phyloP scores from a whole-genome alignment of 2,113 vertebrate genomes.

The Psettodes erumei region DNA sequence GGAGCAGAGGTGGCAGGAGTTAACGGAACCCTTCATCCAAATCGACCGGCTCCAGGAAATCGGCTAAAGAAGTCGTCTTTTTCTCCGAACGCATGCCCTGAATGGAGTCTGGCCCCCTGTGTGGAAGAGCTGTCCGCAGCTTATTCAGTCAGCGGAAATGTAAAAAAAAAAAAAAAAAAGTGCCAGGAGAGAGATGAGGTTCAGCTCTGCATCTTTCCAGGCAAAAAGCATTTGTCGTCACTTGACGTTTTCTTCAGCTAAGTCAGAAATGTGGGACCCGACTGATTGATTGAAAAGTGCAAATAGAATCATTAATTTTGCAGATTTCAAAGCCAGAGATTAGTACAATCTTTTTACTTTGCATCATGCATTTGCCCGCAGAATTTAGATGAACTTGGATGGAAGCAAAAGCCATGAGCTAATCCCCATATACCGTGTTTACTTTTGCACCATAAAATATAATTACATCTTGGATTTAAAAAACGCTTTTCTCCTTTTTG shows the following conservation, averaged over 20 bases:
- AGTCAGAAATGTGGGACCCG: slow-evolving; percentile 19
- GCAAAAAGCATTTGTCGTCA: background rate
- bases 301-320: slow-evolving; percentile 38
- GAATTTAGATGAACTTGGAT: slow-evolving; percentile 43
- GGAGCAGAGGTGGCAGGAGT: slow-evolving; percentile 56
- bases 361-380: slow-evolving; percentile 19
- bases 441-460: slow-evolving; percentile 70
- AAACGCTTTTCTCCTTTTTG: slow-evolving; percentile 47
- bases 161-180: slow-evolving; percentile 34
- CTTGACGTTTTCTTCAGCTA: background rate
- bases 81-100: background rate
- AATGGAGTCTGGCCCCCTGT: slow-evolving; percentile 25
- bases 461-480: slow-evolving; percentile 69
- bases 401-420: slow-evolving; percentile 42
- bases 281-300: slow-evolving; percentile 54
- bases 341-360: slow-evolving; percentile 33
- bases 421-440: slow-evolving; percentile 58
- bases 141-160: slow-evolving; percentile 28
- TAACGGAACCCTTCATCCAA: slow-evolving; percentile 65
- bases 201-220: background rate
- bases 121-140: slow-evolving; percentile 17
- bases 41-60: slow-evolving; percentile 62
- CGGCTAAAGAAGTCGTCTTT: slow-evolving; percentile 10
- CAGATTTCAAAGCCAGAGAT: slow-evolving; percentile 46
- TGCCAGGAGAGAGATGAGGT: background rate